Percentiles rank a stretch among this genome's conserved stretches.
phyloP scores from a whole-genome alignment of 2,888 invertebrate species.

The Drosophila flavopinicola region DNA sequence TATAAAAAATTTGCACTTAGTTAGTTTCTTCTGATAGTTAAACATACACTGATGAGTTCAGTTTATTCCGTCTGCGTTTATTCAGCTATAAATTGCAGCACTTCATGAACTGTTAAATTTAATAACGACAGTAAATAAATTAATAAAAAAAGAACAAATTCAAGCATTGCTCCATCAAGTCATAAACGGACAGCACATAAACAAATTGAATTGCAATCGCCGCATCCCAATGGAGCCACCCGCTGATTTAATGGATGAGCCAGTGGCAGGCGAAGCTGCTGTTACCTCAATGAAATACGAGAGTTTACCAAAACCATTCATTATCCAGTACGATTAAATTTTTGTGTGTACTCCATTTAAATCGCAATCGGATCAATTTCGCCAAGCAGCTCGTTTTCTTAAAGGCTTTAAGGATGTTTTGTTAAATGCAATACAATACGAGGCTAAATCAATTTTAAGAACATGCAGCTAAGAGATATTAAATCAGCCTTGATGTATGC shows the following conservation, averaged over 20 bases:
- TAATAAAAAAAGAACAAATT: slow-evolving; percentile 36
- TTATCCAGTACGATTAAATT: slow-evolving; percentile 44
- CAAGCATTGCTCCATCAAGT: slow-evolving; percentile 45
- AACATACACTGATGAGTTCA: background rate
- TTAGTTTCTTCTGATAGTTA: too few species aligned
- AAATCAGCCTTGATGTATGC: slow-evolving; percentile 36
- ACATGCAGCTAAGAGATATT: slow-evolving; percentile 7
- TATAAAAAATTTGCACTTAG: too few species aligned
- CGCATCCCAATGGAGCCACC: background rate
- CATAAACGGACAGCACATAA: slow-evolving; percentile 62
- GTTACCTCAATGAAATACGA: slow-evolving; percentile 42
- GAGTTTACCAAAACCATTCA: slow-evolving; percentile 36
- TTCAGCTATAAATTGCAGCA: slow-evolving; percentile 41
- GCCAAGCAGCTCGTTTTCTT: background rate
- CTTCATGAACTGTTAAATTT: slow-evolving; percentile 38
- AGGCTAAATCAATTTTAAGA: background rate
- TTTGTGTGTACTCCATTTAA: slow-evolving; percentile 9
- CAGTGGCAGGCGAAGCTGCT: slow-evolving; percentile 5
- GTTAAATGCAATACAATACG: slow-evolving; percentile 6
- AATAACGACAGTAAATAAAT: slow-evolving; percentile 51
- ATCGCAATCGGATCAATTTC: slow-evolving; percentile 9
- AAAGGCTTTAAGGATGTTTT: background rate
- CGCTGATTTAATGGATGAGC: slow-evolving; percentile 30
- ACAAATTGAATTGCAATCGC: slow-evolving; percentile 73
- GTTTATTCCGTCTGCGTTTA: slow-evolving; percentile 13